Percentiles rank a stretch among this genome's conserved stretches.
Conservation (phyloP, 1,140 invertebrate genomes). For the Nomia melanderi region DNA sequence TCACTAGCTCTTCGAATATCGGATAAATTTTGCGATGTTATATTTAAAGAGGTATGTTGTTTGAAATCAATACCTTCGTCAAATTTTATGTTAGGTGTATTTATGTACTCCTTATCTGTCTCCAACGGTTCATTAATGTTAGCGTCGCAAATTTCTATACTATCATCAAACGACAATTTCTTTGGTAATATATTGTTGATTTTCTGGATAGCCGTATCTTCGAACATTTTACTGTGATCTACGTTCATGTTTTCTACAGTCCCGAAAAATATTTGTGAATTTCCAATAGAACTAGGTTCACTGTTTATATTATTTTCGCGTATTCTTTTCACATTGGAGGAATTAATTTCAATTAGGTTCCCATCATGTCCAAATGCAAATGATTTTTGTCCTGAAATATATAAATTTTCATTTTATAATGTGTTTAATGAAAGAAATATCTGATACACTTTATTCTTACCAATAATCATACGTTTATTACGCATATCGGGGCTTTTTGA, state of each 20-base stretch:
- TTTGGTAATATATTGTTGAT: conserved; percentile 43
- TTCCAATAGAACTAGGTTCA: background rate
- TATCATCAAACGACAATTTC: conserved; percentile 56
- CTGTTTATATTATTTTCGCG: background rate
- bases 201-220: conserved; percentile 10
- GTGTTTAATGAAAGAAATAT: background rate
- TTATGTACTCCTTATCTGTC: background rate
- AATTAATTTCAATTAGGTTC: conserved; percentile 80
- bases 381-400: conserved; percentile 79
- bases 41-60: background rate
- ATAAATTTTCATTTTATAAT: background rate
- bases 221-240: conserved; percentile 1
- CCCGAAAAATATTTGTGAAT: conserved; percentile 2
- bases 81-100: conserved; percentile 3
- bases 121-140: conserved; percentile 1
- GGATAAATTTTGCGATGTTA: background rate
- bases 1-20: conserved; percentile 67
- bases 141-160: conserved; percentile 28
- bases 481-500: conserved; percentile 79
- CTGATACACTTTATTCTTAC: conserved; percentile 60
- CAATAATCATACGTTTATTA: conserved; percentile 79
- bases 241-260: conserved; percentile 24
- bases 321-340: conserved; percentile 30
- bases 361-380: conserved; percentile 81
- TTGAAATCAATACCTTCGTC: background rate